Evolutionary conservation across 2,113 vertebrate genomes (phyloP), one percentile per base, ranked within the genome.

Genomic region (Gambusia affinis): DNA sequence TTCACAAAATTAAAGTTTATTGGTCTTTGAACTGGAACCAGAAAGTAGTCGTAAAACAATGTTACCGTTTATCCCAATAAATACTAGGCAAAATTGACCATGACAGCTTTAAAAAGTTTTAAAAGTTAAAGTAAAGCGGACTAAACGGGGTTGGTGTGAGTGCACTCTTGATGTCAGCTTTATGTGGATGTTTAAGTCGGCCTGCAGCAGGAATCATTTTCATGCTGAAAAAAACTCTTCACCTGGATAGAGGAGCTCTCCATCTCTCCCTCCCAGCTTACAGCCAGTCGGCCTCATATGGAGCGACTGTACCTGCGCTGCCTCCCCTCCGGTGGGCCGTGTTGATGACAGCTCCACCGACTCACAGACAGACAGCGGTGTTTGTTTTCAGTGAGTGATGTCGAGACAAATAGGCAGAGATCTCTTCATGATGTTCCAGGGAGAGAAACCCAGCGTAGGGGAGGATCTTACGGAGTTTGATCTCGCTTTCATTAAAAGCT

Each of bases 311-410:
- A 80, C 76, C 39, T 63, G 80, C 42, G 11, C 68, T 74, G 12
- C 80, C 6, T 62, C 71, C 79, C n/a, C 83, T 79, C 42, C 63
- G 19, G 61, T 1, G 69, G 72, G 72, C 63, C 60, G 29, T 83
- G 73, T 80, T 67, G 87, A 80, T 87, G 79, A 76, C 71, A 80
- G 81, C 77, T 80, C 81, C 12, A 85, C 87, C 72, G 84, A 88
- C 86, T 83, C 83, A 82, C 80, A 75, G 79, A 78, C 76, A 51
- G 83, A 76, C 81, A 85, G 83, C 75, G 80, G 85, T 87, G 82
- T 87, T 88, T 85, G 88, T 91, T 86, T 90, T 87, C 85, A 39
- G 31, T 89, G 88, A 92, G 83, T 79, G 86, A 90, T 89, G 84
- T 85, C 64, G 78, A 83, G 80, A 90, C 87, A 85, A 88, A 87